Conservation (phyloP, 2,113 vertebrate genomes). For the Salvelinus fontinalis region DNA sequence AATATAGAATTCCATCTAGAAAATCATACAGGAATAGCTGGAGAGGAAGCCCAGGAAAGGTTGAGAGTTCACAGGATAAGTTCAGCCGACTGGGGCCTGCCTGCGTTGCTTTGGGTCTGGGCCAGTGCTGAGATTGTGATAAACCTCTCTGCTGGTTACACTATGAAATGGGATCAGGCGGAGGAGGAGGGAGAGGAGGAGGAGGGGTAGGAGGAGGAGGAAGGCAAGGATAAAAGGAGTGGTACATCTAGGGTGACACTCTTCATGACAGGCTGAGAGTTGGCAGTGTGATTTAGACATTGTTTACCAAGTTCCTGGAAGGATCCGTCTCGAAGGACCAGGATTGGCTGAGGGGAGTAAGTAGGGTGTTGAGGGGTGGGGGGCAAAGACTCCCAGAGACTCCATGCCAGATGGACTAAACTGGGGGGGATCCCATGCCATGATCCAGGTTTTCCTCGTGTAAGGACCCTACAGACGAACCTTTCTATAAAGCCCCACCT, state of each 20-base stretch:
- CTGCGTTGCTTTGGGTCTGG: slow-evolving; percentile 45
- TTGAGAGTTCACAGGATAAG: slow-evolving; percentile 62
- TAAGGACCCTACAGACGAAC: background rate
- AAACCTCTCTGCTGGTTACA: slow-evolving; percentile 64
- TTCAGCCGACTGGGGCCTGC: slow-evolving; percentile 48
- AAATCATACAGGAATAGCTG: slow-evolving; percentile 47
- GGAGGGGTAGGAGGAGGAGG: slow-evolving; percentile 40
- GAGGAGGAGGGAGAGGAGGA: slow-evolving; percentile 50
- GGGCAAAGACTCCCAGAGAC: background rate
- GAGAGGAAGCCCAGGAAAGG: slow-evolving; percentile 39
- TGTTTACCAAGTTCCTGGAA: slow-evolving; percentile 63
- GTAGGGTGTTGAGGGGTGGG: background rate
- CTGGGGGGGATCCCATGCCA: too few species aligned
- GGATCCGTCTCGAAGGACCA: slow-evolving; percentile 34
- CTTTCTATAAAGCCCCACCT: too few species aligned
- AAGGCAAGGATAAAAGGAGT: slow-evolving; percentile 32
- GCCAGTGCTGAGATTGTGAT: slow-evolving; percentile 64
- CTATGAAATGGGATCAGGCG: slow-evolving; percentile 67
- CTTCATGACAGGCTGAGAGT: slow-evolving; percentile 50
- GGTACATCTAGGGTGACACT: background rate
- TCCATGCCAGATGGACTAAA: background rate
- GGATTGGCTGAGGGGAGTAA: slow-evolving; percentile 34
- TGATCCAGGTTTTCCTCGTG: too few species aligned
- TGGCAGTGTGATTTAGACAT: slow-evolving; percentile 60
- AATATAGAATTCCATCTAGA: slow-evolving; percentile 26